phyloP scores from a whole-genome alignment of 2,888 invertebrate species.

The Poecilus cupreus region DNA sequence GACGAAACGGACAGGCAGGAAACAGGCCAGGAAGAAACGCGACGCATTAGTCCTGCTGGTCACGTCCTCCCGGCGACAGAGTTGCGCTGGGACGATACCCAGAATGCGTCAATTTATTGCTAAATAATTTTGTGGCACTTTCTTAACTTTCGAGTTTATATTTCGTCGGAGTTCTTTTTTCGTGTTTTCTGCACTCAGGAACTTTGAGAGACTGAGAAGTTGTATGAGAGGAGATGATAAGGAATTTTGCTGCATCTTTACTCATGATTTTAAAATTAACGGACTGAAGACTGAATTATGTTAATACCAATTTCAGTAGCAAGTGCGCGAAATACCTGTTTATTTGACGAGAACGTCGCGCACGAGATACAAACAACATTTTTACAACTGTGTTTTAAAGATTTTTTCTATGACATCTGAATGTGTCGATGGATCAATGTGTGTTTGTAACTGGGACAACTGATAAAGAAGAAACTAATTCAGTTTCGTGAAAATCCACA shows the following conservation, averaged over 20 bases:
- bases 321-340: no score
- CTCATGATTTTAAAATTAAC: neutral
- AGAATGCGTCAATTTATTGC: constrained; percentile 49
- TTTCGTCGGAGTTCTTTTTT: constrained; percentile 23
- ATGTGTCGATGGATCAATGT: no score
- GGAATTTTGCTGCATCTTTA: neutral
- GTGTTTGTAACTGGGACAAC: no score
- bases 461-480: no score
- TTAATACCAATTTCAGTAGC: no score
- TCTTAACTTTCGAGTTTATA: constrained; percentile 36
- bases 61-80: constrained; percentile 37
- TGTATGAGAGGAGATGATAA: neutral
- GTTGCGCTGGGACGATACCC: constrained; percentile 1
- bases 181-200: neutral
- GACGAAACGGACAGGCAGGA: neutral
- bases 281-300: no score
- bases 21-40: neutral
- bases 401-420: no score
- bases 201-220: constrained; percentile 19
- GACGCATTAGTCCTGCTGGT: constrained; percentile 31
- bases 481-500: no score
- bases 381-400: no score
- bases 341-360: no score
- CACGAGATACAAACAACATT: no score
- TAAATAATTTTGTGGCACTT: constrained; percentile 46